phyloP scores from a whole-genome alignment of 1,140 invertebrate species.

The Acromyrmex heyeri region DNA sequence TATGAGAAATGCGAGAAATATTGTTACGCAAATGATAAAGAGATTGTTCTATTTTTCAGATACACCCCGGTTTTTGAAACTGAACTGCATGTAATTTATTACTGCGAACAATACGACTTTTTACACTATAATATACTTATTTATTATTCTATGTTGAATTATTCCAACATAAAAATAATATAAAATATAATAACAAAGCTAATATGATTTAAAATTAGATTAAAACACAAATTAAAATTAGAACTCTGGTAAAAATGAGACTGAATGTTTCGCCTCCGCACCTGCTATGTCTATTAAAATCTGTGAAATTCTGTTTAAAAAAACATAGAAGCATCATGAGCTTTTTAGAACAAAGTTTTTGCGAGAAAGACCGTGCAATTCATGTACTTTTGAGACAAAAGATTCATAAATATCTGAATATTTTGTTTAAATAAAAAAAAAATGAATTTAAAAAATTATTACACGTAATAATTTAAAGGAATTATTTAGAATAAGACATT shows the following conservation, averaged over 20 bases:
- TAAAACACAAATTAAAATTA: slow-evolving; percentile 4
- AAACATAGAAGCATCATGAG: not conserved
- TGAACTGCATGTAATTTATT: not conserved
- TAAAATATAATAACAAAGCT: not conserved
- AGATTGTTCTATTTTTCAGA: not conserved
- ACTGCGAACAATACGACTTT: not conserved
- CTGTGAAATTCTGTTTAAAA: not conserved
- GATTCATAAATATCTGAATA: not conserved
- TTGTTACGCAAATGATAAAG: not conserved
- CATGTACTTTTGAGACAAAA: not conserved
- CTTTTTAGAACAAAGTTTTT: not conserved
- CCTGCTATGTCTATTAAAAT: not conserved
- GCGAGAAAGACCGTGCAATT: not conserved
- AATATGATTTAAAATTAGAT: slow-evolving; percentile 17
- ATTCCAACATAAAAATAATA: not conserved
- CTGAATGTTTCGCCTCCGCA: not conserved
- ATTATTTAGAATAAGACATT: too few relatives aligned
- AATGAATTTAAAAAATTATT: not conserved
- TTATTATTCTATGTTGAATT: not conserved
- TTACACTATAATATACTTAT: not conserved
- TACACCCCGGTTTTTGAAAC: not conserved
- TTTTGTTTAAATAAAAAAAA: not conserved
- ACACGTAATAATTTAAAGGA: not conserved
- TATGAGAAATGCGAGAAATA: not conserved
- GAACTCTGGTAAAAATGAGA: not conserved